Evolutionary conservation across 2,797 vertebrate species (phyloP).

Genomic region (Melanotaenia trifasciata): DNA sequence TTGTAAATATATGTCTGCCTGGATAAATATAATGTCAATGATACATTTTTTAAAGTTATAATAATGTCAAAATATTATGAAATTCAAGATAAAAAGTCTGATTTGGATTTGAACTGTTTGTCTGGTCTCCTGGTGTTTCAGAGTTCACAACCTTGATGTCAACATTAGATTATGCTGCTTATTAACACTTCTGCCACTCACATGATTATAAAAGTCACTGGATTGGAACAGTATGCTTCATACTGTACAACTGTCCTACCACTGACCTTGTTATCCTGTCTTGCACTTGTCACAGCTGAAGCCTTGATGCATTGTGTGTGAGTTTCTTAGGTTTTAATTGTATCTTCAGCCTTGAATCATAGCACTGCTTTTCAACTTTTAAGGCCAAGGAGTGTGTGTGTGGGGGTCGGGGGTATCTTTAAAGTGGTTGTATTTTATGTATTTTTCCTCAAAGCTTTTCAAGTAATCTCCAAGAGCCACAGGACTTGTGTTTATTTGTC

Average conservation of each 20-base stretch:
- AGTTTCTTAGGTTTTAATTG: slow-evolving; percentile 39
- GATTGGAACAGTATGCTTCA: slow-evolving; percentile 35
- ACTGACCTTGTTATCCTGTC: slow-evolving; percentile 55
- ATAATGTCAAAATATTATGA: neutral
- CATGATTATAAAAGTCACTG: slow-evolving; percentile 35
- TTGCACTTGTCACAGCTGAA: slow-evolving; percentile 51
- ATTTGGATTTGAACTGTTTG: slow-evolving; percentile 3
- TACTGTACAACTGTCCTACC: slow-evolving; percentile 25
- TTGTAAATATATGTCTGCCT: neutral
- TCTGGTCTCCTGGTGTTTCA: slow-evolving; percentile 16
- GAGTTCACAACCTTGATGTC: slow-evolving; percentile 37
- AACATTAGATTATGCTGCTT: slow-evolving; percentile 20
- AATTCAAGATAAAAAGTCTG: neutral
- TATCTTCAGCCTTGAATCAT: slow-evolving; percentile 55
- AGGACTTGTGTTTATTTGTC: neutral
- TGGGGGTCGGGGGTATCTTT: neutral
- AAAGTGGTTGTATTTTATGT: slow-evolving; percentile 13
- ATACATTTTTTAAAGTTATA: neutral
- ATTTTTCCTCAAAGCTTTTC: slow-evolving; percentile 4
- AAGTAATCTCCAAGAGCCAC: neutral
- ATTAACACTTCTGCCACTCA: slow-evolving; percentile 24
- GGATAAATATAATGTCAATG: too few relatives aligned
- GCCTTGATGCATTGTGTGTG: slow-evolving; percentile 36
- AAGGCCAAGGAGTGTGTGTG: neutral
- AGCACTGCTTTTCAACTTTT: slow-evolving; percentile 11